Conservation (phyloP, 2,113 vertebrate genomes). For the Syngnathoides biaculeatus region DNA sequence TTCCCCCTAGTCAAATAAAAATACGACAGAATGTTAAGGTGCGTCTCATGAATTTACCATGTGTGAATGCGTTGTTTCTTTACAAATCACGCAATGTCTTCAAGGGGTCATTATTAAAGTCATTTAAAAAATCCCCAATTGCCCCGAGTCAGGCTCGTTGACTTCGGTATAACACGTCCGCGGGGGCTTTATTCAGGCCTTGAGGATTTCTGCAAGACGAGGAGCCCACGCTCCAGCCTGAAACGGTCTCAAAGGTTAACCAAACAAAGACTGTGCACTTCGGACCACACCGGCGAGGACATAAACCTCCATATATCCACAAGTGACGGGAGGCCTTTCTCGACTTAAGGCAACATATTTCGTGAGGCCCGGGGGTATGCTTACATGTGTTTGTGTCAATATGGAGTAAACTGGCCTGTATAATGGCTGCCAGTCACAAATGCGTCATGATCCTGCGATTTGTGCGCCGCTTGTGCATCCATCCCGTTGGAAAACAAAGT, state of each 20-base stretch:
- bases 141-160: conserved; percentile 34
- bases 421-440: conserved; percentile 27
- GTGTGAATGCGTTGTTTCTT: background rate
- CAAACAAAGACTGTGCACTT: conserved; percentile 88
- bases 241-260: conserved; percentile 85
- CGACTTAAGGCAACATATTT: conserved; percentile 80
- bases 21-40: background rate
- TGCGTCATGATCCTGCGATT: conserved; percentile 15
- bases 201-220: conserved; percentile 49
- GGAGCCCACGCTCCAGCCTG: conserved; percentile 76
- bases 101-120: background rate
- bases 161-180: conserved; percentile 43
- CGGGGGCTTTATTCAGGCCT: conserved; percentile 49
- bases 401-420: background rate
- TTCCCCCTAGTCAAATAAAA: too few relatives aligned
- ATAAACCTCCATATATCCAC: conserved; percentile 78
- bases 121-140: conserved; percentile 2
- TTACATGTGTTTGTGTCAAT: conserved; percentile 23
- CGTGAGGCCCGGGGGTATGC: conserved; percentile 73
- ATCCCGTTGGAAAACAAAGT: conserved; percentile 43
- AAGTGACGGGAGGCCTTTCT: conserved; percentile 79
- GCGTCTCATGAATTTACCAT: background rate
- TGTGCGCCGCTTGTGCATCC: conserved; percentile 31
- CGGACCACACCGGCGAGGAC: conserved; percentile 90
- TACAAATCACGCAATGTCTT: background rate